Evolutionary conservation across 2,888 invertebrate species (phyloP).

Genomic region (Galerucella nymphaeae): DNA sequence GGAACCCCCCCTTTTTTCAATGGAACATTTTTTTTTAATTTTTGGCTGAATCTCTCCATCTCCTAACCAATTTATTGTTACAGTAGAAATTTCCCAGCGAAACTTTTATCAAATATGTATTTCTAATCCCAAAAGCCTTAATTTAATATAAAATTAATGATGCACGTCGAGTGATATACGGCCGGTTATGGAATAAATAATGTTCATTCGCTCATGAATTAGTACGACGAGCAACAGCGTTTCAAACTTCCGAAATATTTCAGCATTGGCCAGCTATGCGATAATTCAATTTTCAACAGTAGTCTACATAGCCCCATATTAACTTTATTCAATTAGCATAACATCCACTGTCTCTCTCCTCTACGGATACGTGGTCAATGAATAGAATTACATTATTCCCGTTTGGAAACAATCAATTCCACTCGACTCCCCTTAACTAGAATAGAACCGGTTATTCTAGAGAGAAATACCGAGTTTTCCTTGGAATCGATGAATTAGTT

Average conservation of each 20-base stretch:
- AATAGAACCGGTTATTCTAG: constrained; percentile 4
- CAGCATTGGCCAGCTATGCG: constrained; percentile 31
- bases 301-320: constrained; percentile 54
- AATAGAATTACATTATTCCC: constrained; percentile 34
- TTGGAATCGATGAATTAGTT: not conserved
- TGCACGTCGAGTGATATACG: not conserved
- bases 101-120: no score
- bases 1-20: no score
- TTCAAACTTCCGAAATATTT: constrained; percentile 18
- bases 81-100: no score
- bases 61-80: no score
- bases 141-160: not conserved
- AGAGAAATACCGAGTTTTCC: constrained; percentile 5
- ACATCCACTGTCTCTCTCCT: constrained; percentile 50
- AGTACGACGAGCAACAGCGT: constrained; percentile 14
- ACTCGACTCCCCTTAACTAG: constrained; percentile 10
- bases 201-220: constrained; percentile 15
- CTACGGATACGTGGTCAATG: constrained; percentile 48
- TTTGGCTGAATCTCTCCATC: no score
- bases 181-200: constrained; percentile 1
- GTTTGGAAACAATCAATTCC: constrained; percentile 28
- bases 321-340: constrained; percentile 61
- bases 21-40: no score
- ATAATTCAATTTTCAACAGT: constrained; percentile 58
- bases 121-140: not conserved